These are phyloP conservation scores for Ptychobarbus kaznakovi DNA, from an alignment of 2,797 vertebrate genomes.

Conservation along the genomic window DNA sequence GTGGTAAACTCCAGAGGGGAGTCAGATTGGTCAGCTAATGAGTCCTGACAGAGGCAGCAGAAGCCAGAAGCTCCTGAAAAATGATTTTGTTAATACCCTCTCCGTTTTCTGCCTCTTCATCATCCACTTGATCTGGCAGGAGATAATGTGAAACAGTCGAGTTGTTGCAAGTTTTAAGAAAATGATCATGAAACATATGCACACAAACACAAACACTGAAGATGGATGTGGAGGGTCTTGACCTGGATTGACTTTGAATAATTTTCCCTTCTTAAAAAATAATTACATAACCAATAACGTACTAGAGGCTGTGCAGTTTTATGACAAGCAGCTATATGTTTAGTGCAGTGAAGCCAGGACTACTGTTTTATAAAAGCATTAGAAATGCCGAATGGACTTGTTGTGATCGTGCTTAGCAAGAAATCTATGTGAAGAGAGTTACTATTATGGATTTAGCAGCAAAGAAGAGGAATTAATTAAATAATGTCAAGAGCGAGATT, in stretches of 20 bases:
- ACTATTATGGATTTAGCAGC: slow-evolving; percentile 14
- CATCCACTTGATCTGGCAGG: slow-evolving; percentile 52
- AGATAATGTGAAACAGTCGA: not conserved
- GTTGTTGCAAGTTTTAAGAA: slow-evolving; percentile 25
- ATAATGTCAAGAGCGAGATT: slow-evolving; percentile 28
- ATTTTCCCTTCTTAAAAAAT: not conserved
- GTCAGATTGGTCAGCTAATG: slow-evolving; percentile 64
- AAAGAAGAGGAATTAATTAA: slow-evolving; percentile 21
- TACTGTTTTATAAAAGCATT: not conserved
- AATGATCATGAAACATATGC: not conserved
- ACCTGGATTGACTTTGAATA: not conserved
- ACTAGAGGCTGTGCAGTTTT: not conserved
- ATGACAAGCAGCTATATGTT: not conserved
- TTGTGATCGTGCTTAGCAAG: not conserved
- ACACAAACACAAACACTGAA: not conserved
- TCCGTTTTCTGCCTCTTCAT: slow-evolving; percentile 51
- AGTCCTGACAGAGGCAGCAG: slow-evolving; percentile 56
- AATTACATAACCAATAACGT: not conserved
- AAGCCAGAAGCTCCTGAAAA: slow-evolving; percentile 53
- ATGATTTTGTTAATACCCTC: slow-evolving; percentile 56
- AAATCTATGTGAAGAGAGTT: not conserved
- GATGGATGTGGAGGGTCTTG: not conserved
- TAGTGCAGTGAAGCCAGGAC: not conserved
- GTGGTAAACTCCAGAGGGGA: slow-evolving; percentile 54
- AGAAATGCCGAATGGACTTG: slow-evolving; percentile 7